phyloP scores from a whole-genome alignment of 2,888 invertebrate species.

The Volucella inanis region DNA sequence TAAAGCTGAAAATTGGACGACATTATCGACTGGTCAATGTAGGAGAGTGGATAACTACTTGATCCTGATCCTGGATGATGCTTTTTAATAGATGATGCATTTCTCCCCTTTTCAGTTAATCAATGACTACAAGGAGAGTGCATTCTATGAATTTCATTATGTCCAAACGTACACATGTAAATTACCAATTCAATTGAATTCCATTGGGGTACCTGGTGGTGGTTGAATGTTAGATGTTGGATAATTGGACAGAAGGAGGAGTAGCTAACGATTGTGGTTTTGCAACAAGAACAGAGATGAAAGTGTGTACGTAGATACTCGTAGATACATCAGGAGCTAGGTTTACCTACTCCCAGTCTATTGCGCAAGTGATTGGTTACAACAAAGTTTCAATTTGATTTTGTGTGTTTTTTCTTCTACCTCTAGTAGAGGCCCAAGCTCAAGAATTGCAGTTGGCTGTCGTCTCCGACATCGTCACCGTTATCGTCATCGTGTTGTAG shows the following conservation, averaged over 20 bases:
- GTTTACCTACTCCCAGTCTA: conserved; percentile 48
- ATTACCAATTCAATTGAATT: conserved; percentile 68
- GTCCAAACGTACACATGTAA: conserved; percentile 63
- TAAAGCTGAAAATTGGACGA: conserved; percentile 71
- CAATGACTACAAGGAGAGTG: conserved; percentile 60
- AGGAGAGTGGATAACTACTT: conserved; percentile 24
- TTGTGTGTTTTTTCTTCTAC: conserved; percentile 11
- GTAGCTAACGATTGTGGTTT: conserved; percentile 41
- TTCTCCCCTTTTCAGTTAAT: conserved; percentile 42
- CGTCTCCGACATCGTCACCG: conserved; percentile 8
- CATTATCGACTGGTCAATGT: conserved; percentile 68
- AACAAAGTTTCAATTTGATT: conserved; percentile 68
- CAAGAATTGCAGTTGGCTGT: conserved; percentile 10
- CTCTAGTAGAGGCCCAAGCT: no score
- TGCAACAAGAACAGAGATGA: conserved; percentile 31
- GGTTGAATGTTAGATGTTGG: conserved; percentile 13
- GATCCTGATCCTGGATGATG: conserved; percentile 2
- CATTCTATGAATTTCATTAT: conserved; percentile 70
- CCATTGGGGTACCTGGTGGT: not conserved
- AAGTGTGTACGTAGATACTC: not conserved
- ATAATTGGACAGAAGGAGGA: not conserved
- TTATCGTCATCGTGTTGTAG: conserved; percentile 21
- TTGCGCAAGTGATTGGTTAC: conserved; percentile 66
- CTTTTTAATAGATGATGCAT: no score
- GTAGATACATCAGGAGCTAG: conserved; percentile 7